Evolutionary conservation across 2,113 vertebrate genomes (phyloP).

Genomic region (Ceyx margarethae): DNA sequence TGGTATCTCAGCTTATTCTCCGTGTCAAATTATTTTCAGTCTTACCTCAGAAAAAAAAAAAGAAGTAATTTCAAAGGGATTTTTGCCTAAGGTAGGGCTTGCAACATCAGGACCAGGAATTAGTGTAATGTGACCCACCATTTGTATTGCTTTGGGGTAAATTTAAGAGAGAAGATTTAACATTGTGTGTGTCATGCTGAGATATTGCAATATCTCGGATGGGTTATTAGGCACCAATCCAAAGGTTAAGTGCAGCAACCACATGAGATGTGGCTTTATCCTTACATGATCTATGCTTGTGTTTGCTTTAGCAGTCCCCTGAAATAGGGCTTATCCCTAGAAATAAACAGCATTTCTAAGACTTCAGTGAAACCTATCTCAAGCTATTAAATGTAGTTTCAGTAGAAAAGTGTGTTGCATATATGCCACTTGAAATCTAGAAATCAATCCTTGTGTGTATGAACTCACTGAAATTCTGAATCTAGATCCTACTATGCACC

Average conservation of each 20-base stretch:
- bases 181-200: slow-evolving; percentile 66
- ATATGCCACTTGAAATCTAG: not conserved
- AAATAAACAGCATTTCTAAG: not conserved
- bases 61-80: slow-evolving; percentile 27
- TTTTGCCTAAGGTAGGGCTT: slow-evolving; percentile 60
- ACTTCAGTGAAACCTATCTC: not conserved
- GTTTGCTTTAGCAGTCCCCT: not conserved
- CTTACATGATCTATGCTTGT: slow-evolving; percentile 38
- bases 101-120: slow-evolving; percentile 64
- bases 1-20: not conserved
- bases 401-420: not conserved
- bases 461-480: not conserved
- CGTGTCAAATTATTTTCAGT: not conserved
- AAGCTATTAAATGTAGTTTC: not conserved
- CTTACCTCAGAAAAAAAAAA: not conserved
- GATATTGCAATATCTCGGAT: slow-evolving; percentile 69
- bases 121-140: slow-evolving; percentile 70
- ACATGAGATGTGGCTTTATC: slow-evolving; percentile 64
- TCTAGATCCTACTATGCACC: not conserved
- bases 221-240: slow-evolving; percentile 64
- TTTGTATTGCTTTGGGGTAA: slow-evolving; percentile 69
- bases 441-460: not conserved
- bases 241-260: slow-evolving; percentile 67
- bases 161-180: slow-evolving; percentile 61
- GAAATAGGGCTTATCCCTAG: not conserved